Base-by-base conservation (phyloP, 2,888 invertebrate species). In the Timema podura region DNA sequence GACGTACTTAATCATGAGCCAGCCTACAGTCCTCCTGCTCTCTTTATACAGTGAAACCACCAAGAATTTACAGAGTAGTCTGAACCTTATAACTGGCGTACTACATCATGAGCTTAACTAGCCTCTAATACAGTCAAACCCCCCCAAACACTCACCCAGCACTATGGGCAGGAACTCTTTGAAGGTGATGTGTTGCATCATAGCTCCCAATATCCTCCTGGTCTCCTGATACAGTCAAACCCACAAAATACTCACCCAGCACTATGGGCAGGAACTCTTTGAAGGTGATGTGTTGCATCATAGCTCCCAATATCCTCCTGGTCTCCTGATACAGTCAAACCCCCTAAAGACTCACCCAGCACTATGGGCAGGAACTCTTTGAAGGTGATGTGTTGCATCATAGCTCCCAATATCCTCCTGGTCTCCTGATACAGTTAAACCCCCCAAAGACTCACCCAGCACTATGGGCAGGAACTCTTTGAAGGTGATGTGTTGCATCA, bases 171-270 rank as follows among this genome's bases (percentile, higher is more conserved):
- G 80, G 79, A 92, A 94, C 79, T 95, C 94, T 5, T 89, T 85
- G 77, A 91, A 95, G 0, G 92, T 92, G 70, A 95, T 91, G 76
- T 93, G 93, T 79, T 95, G 95, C 66, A 93, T 82, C 79, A 91
- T 85, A 13, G 94, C 94, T 0, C 89, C 90, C 5, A 95, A 85
- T 67, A 96, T 92, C 75, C 90, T 89, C 44, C 95, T 84, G 0
- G 92, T 88, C 81, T 95, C 95, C n/a, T n/a, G n/a, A n/a, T n/a
- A n/a, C n/a, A n/a, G n/a, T n/a, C n/a, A n/a, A n/a, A n/a, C n/a
- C n/a, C n/a, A n/a, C n/a, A n/a, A n/a, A n/a, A n/a, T n/a, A 48
- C 76, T 79, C 77, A 88, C 90, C 92, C 73, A 93, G 81, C 15
- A 95, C 85, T 48, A 94, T 86, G 0, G 95, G 94, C 71, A 95